phyloP scores from a whole-genome alignment of 2,797 vertebrate genomes.

The Nasua narica region DNA sequence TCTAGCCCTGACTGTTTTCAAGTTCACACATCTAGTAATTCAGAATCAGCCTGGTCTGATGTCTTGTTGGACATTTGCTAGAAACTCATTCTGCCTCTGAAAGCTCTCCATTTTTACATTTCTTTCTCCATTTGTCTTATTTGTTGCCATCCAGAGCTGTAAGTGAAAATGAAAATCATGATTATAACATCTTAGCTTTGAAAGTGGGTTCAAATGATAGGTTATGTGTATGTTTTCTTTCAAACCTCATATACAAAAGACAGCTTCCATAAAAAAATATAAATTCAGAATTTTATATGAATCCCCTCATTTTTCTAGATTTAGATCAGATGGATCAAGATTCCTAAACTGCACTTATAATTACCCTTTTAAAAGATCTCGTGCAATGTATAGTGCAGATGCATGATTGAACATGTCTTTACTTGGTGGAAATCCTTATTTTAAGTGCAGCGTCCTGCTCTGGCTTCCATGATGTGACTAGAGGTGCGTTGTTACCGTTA shows the following conservation, averaged over 20 bases:
- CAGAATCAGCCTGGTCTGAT: not conserved
- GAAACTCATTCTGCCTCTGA: not conserved
- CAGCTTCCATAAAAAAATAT: not conserved
- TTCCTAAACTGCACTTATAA: not conserved
- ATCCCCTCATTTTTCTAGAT: not conserved
- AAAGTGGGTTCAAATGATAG: not conserved
- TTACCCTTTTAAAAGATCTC: not conserved
- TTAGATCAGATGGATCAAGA: not conserved
- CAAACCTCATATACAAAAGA: not conserved
- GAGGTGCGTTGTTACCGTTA: accelerated
- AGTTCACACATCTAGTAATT: not conserved
- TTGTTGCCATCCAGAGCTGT: not conserved
- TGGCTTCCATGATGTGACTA: not conserved
- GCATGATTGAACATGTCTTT: not conserved
- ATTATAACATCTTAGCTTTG: not conserved
- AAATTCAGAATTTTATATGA: not conserved
- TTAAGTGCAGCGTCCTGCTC: not conserved
- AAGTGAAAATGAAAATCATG: not conserved
- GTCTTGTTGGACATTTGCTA: not conserved
- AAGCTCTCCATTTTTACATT: not conserved
- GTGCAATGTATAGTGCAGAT: not conserved
- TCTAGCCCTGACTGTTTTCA: not conserved
- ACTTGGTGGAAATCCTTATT: not conserved
- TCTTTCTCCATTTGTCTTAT: not conserved
- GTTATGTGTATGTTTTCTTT: not conserved